Evolutionary conservation across 2,888 invertebrate genomes (phyloP).

Genomic region (Eulithis testata): DNA sequence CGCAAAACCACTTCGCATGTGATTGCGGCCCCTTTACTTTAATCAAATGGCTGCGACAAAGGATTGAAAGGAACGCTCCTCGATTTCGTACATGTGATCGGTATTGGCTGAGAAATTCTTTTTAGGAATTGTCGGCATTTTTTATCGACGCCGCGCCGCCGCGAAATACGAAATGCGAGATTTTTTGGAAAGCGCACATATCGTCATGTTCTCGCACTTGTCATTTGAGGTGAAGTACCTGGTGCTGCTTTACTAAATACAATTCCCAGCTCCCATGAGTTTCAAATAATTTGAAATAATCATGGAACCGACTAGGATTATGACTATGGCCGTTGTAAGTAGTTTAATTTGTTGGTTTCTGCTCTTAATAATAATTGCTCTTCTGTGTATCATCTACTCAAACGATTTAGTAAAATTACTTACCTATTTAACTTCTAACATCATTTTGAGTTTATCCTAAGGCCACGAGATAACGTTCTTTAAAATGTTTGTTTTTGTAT

Average conservation of each 20-base stretch:
- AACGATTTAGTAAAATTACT: background rate
- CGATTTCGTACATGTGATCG: conserved; percentile 77
- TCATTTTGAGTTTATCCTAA: conserved; percentile 44
- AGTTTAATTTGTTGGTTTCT: background rate
- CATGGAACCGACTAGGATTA: background rate
- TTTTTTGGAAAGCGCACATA: conserved; percentile 43
- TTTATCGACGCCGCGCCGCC: conserved; percentile 54
- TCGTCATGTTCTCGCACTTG: conserved; percentile 47
- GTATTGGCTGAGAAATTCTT: conserved; percentile 74
- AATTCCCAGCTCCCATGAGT: background rate
- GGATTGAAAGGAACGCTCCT: conserved; percentile 80
- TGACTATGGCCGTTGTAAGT: too few relatives aligned
- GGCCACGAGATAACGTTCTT: conserved; percentile 47
- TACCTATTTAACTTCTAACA: background rate
- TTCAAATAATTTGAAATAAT: background rate
- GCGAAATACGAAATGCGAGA: conserved; percentile 47
- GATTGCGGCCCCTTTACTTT: conserved; percentile 81
- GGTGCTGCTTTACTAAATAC: conserved; percentile 5
- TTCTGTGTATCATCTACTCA: background rate
- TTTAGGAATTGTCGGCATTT: conserved; percentile 71
- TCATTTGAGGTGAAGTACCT: conserved; percentile 38
- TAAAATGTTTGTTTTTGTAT: conserved; percentile 45
- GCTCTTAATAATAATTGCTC: background rate
- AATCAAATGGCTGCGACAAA: conserved; percentile 83
- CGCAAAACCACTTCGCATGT: conserved; percentile 72